Evolutionary conservation across 1,140 invertebrate genomes (phyloP), one percentile per base, ranked within the genome.

Genomic region (Drosophila arawakana): DNA sequence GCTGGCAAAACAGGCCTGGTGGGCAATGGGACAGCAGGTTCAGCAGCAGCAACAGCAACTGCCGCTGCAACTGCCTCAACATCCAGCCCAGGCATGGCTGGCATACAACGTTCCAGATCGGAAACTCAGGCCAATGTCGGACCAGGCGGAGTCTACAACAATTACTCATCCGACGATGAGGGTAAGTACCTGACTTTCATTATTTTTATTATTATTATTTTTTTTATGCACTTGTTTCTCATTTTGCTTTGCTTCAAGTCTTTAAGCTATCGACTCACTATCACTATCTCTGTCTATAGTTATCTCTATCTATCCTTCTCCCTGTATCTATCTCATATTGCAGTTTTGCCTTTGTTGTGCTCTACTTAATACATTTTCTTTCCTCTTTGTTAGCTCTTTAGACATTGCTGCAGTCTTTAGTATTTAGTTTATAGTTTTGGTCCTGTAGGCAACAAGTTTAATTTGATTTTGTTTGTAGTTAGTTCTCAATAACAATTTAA

Each of bases 131-230:
- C 93, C 11, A 95, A 95, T 76, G 92, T 94, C 50, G 94, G 95
- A 18, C 90, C 90, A 1, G 83, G 78, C n/a, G 94, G 85, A 34
- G 94, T 95, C 25, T 96, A 96, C 93, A 96, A 95, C 93, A 97
- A 95, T 91, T 97, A 97, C 91, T 97, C 96, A 86, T 97, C 96
- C 71, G 96, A 97, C 90, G 96, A 97, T 93, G 96, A 97, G 96
- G 96, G 96, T 97, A 95, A 93, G 77, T 86, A 41, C 15, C 50
- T 13, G 49, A 46, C 34, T 44, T 25, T n/a, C 34, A 6, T 30
- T 30, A 30, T 2, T 30, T 30, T 30, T 30, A 30, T 30, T 30
- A 30, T 30, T 30, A 30, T 30, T 30, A 30, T 44, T 13, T 10
- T n/a, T n/a, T 21, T 57, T 37, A 43, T 55, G 60, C 62, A 62